Evolutionary conservation across 2,888 invertebrate species (phyloP).

Genomic region (Hetaerina titia): DNA sequence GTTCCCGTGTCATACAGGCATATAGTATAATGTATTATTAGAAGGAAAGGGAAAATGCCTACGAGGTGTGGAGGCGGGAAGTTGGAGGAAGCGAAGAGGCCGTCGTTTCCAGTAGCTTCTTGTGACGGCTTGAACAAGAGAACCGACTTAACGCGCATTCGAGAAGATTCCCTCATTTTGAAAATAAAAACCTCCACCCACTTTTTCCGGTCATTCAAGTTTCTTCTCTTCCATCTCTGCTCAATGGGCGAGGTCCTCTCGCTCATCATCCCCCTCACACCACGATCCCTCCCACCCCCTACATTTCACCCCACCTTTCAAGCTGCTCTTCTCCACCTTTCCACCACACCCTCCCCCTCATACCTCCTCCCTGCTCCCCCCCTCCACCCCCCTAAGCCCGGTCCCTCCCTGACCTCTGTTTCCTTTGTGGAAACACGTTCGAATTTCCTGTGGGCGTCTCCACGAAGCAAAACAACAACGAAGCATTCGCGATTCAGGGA

Average conservation of each 20-base stretch:
- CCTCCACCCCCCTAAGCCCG: background rate
- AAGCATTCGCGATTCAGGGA: slow-evolving; percentile 14
- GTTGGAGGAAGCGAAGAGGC: background rate
- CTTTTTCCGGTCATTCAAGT: slow-evolving; percentile 47
- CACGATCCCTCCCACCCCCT: background rate
- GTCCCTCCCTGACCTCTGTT: background rate
- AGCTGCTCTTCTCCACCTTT: background rate
- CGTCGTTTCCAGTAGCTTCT: slow-evolving; percentile 29
- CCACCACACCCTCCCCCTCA: background rate
- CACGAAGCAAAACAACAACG: background rate
- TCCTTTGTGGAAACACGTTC: slow-evolving; percentile 20
- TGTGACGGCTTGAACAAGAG: background rate
- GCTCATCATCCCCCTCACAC: background rate
- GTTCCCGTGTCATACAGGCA: too few relatives aligned
- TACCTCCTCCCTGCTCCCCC: background rate
- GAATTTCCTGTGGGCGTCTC: slow-evolving; percentile 58
- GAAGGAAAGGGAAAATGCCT: background rate
- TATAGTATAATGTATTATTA: background rate
- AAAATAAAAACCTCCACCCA: background rate
- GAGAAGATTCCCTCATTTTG: background rate
- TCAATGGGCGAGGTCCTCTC: slow-evolving; percentile 8
- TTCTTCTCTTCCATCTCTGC: background rate
- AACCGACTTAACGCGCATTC: background rate
- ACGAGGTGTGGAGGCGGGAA: background rate
- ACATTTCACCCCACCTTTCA: background rate